Percentiles rank a stretch among this genome's conserved stretches.
phyloP scores from a whole-genome alignment of 2,113 vertebrate genomes.

The Tenebrosternarchus preto region DNA sequence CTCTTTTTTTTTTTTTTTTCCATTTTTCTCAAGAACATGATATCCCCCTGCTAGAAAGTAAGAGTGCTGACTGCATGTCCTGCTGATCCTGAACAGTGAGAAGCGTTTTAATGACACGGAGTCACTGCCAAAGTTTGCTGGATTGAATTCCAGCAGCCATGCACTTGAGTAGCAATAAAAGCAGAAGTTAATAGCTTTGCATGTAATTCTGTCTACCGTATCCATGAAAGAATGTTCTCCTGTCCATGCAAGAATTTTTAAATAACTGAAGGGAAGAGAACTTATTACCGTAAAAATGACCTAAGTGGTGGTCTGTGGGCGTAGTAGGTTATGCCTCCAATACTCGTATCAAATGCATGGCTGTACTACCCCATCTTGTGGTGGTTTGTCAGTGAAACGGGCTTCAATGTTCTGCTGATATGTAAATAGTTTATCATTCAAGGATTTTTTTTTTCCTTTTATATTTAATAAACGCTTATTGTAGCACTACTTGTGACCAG shows the following conservation, averaged over 20 bases:
- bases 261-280: constrained; percentile 12
- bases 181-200: background rate
- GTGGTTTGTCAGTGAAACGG: background rate
- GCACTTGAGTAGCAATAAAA: background rate
- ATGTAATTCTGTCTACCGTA: constrained; percentile 15
- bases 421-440: no score
- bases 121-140: constrained; percentile 19
- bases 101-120: background rate
- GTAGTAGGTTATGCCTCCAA: background rate
- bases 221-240: background rate
- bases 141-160: constrained; percentile 28
- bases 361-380: constrained; percentile 35
- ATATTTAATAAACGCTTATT: no score
- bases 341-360: background rate
- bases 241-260: background rate
- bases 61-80: constrained; percentile 23
- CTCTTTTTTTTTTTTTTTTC: no score
- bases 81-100: background rate
- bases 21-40: constrained; percentile 32
- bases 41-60: constrained; percentile 11
- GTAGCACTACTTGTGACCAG: no score
- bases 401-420: background rate
- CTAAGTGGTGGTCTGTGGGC: background rate
- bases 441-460: no score
- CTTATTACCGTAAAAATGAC: background rate